Percentiles rank a stretch among this genome's conserved stretches.
phyloP scores from a whole-genome alignment of 2,888 invertebrate species.

The Theretra japonica region DNA sequence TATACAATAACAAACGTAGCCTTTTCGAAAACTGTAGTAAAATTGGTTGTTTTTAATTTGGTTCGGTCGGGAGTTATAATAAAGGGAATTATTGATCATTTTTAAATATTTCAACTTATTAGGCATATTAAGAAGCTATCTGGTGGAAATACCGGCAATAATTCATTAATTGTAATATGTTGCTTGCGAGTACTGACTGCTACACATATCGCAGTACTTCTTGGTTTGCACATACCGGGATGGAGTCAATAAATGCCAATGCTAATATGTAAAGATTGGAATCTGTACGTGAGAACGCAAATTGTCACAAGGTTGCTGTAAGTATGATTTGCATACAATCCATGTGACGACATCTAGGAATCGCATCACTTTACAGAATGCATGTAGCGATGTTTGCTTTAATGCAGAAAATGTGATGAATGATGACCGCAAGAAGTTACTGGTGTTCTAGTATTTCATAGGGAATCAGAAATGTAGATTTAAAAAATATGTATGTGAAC shows the following conservation, averaged over 20 bases:
- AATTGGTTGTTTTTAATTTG: too few species aligned
- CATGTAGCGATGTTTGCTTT: background rate
- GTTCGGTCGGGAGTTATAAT: too few species aligned
- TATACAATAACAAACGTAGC: too few species aligned
- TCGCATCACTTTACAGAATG: conserved; percentile 13
- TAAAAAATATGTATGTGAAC: too few species aligned
- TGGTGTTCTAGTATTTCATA: background rate
- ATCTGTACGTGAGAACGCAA: conserved; percentile 60
- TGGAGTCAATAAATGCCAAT: conserved; percentile 51
- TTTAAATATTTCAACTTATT: too few species aligned
- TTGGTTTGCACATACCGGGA: conserved; percentile 5
- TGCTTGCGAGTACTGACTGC: background rate
- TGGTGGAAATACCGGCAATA: background rate
- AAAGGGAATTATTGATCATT: too few species aligned
- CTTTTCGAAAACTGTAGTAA: too few species aligned
- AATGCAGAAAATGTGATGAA: conserved; percentile 4
- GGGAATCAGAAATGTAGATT: too few species aligned
- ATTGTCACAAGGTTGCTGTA: conserved; percentile 60
- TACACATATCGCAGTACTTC: background rate
- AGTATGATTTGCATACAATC: conserved; percentile 73
- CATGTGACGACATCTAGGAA: conserved; percentile 57
- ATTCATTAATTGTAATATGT: background rate
- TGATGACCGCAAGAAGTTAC: background rate
- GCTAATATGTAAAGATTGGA: conserved; percentile 51
- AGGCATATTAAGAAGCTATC: background rate